Evolutionary conservation across 2,113 vertebrate species (phyloP).

Genomic region (Colaptes auratus): DNA sequence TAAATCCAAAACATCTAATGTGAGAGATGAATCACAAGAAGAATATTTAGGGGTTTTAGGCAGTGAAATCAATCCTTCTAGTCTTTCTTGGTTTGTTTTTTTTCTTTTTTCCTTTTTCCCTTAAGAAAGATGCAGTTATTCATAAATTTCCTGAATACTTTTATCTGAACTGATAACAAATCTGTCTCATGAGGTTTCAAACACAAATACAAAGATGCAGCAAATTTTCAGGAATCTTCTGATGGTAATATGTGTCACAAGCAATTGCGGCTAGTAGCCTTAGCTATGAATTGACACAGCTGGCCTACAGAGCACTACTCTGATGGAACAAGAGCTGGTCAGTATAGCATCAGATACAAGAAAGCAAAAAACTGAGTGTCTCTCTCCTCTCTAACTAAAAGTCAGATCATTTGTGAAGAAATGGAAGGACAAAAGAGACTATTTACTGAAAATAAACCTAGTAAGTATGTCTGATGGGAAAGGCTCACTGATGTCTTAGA

Average conservation of each 20-base stretch:
- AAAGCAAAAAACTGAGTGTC: neutral
- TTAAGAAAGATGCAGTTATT: neutral
- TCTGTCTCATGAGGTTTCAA: neutral
- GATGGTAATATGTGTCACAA: neutral
- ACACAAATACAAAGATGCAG: neutral
- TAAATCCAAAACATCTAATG: neutral
- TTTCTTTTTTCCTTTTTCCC: neutral
- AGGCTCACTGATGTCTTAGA: neutral
- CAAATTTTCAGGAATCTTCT: neutral
- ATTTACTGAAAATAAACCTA: neutral
- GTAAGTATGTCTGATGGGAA: neutral
- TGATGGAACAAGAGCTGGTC: neutral
- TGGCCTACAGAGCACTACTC: neutral
- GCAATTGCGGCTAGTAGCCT: neutral
- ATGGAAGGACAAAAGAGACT: neutral
- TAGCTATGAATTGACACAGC: neutral
- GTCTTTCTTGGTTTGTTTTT: neutral
- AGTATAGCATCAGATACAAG: neutral
- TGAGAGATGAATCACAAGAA: neutral
- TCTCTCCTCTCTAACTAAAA: neutral
- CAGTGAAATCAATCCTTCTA: neutral
- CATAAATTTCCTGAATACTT: neutral
- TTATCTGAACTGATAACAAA: neutral
- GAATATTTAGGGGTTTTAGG: neutral
- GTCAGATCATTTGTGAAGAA: neutral